A percentile compares a stretch with the other conserved stretches of the same genome.
Conservation (phyloP, 2,888 invertebrate species). For the Aphrophora alni region DNA sequence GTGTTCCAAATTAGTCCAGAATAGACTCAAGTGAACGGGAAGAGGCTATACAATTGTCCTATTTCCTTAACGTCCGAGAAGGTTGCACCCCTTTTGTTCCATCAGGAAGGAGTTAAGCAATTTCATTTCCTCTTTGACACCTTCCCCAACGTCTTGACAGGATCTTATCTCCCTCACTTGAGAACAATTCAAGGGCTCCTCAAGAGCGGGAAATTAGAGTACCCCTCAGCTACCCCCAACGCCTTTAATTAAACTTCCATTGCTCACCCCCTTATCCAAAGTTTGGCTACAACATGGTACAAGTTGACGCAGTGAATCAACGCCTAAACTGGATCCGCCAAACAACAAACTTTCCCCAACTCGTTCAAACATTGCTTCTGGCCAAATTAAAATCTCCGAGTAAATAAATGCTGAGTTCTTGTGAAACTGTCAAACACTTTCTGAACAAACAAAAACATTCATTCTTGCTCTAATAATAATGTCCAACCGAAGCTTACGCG, state of each 20-base stretch:
- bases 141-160: constrained; percentile 31
- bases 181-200: background rate
- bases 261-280: background rate
- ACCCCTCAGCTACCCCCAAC: constrained; percentile 28
- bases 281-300: background rate
- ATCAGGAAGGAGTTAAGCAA: constrained; percentile 39
- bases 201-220: constrained; percentile 35
- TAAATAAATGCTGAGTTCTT: background rate
- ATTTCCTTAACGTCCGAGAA: constrained; percentile 32
- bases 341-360: background rate
- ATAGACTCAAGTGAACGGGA: background rate
- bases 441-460: background rate
- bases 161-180: constrained; percentile 28
- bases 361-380: background rate
- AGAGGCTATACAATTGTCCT: constrained; percentile 25
- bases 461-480: too few relatives aligned
- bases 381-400: background rate
- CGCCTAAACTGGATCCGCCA: too few relatives aligned
- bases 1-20: background rate
- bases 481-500: too few relatives aligned
- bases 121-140: constrained; percentile 37
- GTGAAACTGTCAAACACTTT: background rate
- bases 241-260: constrained; percentile 40
- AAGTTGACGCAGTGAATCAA: background rate
- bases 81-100: constrained; percentile 18